Conservation (phyloP, 1,140 invertebrate genomes). For the Zaprionus nigranus region DNA sequence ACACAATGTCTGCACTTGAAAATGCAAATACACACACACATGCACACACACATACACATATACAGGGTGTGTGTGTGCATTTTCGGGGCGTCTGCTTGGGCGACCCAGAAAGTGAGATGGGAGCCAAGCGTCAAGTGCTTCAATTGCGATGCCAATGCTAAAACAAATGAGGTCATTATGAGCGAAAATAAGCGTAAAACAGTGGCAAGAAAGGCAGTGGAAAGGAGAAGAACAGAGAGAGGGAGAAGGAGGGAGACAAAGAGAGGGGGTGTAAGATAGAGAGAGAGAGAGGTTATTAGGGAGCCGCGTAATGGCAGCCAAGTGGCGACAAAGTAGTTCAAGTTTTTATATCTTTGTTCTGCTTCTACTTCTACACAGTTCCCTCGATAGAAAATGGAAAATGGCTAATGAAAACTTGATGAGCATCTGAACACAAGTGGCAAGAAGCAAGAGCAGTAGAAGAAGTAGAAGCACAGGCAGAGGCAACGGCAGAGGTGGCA, state of each 20-base stretch:
- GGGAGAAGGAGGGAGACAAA: background rate
- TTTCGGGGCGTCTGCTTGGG: slow-evolving; percentile 38
- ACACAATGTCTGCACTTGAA: slow-evolving; percentile 58
- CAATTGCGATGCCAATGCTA: slow-evolving; percentile 69
- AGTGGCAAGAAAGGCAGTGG: slow-evolving; percentile 1
- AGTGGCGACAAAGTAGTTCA: slow-evolving; percentile 80
- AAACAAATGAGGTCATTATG: slow-evolving; percentile 81
- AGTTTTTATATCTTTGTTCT: slow-evolving; percentile 74
- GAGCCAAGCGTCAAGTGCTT: slow-evolving; percentile 44
- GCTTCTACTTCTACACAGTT: slow-evolving; percentile 1
- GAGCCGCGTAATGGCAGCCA: slow-evolving; percentile 56
- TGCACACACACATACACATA: background rate
- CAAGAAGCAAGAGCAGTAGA: slow-evolving; percentile 28
- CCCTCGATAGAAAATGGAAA: slow-evolving; percentile 24
- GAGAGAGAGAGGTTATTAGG: background rate
- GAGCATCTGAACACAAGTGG: slow-evolving; percentile 67
- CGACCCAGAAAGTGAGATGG: slow-evolving; percentile 56
- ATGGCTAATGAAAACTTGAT: slow-evolving; percentile 79
- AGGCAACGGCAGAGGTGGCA: background rate
- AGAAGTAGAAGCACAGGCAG: background rate
- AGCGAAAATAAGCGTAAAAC: slow-evolving; percentile 11
- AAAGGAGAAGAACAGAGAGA: background rate
- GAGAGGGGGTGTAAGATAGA: background rate
- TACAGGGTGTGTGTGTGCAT: slow-evolving; percentile 11
- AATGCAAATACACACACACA: slow-evolving; percentile 19